Evolutionary conservation across 2,113 vertebrate genomes (phyloP), one percentile per base, ranked within the genome.

Genomic region (Phrynosoma platyrhinos): DNA sequence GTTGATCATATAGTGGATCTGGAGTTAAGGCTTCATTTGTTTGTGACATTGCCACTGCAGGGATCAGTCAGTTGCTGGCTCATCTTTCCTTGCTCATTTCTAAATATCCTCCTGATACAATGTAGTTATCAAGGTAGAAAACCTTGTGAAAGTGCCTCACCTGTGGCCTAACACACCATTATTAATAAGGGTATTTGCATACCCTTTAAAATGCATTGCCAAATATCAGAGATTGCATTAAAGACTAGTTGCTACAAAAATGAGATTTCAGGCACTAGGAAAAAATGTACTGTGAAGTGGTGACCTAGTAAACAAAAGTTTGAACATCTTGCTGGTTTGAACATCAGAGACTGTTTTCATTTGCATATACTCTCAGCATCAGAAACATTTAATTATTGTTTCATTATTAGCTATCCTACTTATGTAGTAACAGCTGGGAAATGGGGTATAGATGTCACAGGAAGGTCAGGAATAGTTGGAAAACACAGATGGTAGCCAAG

Each of bases 391-490:
- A 69, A 42, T 58, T 90, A 0, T 55, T 89, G 66, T 23, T 91
- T n/a, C 79, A 75, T 88, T 68, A 62, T 85, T 88, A 53, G 52
- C 88, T 83, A 79, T 68, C 92, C 82, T 89, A 89, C 86, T 79
- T 89, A 90, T 91, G 90, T 92, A 91, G 90, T 83, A 91, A 78
- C 92, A 93, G 69, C 83, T 91, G 93, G 91, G 88, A 80, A 40
- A 92, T 91, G 0, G 88, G 89, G 58, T 0, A 82, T 82, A 93
- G 88, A 94, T 90, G 76, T 10, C 16, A 78, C 91, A 91, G 88
- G 89, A 85, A 79, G 87, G 84, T 93, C 93, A 91, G 89, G 68
- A 93, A 90, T 92, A 94, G 92, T 81, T 91, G 86, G 53, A 91
- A 3, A 85, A 85, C 76, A 86, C 21, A 77, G 66, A 95, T 94